A percentile compares a stretch with the other conserved stretches of the same genome.
Conservation (phyloP, 37 sponge, comb jelly and placozoan species). For the Diacarnus erythraeanus region DNA sequence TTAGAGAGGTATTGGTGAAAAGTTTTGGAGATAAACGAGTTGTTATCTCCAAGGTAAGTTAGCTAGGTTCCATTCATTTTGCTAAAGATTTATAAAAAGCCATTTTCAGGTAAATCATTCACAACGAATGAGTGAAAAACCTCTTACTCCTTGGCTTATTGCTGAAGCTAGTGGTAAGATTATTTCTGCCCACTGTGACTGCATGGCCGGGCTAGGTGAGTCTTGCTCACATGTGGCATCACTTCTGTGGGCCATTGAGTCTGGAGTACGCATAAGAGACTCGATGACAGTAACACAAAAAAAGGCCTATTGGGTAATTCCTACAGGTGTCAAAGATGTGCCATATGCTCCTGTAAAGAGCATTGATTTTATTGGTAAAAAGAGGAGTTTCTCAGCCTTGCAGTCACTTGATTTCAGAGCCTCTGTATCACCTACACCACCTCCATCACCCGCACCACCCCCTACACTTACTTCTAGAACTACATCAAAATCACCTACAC, state of each 20-base stretch:
- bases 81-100: neutral
- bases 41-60: slow-evolving; percentile 52
- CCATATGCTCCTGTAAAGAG: slow-evolving; percentile 33
- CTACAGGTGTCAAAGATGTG: slow-evolving; percentile 30
- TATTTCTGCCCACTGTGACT: slow-evolving; percentile 68
- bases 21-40: slow-evolving; percentile 22
- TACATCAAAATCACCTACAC: neutral
- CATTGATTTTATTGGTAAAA: slow-evolving; percentile 49
- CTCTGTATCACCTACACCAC: neutral
- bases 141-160: slow-evolving; percentile 50
- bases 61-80: neutral
- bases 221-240: slow-evolving; percentile 68
- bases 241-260: slow-evolving; percentile 58
- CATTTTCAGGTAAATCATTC: slow-evolving; percentile 52
- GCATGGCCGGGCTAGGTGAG: slow-evolving; percentile 79
- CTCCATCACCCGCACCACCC: neutral
- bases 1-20: slow-evolving; percentile 49
- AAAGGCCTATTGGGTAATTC: slow-evolving; percentile 60
- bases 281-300: slow-evolving; percentile 55
- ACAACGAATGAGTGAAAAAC: slow-evolving; percentile 44
- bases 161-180: slow-evolving; percentile 42
- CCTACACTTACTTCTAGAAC: neutral
- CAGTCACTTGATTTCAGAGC: neutral
- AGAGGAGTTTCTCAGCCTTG: neutral
- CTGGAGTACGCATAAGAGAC: slow-evolving; percentile 37